Evolutionary conservation across 2,797 vertebrate genomes (phyloP).

Genomic region (Chelidonichthys spinosus): DNA sequence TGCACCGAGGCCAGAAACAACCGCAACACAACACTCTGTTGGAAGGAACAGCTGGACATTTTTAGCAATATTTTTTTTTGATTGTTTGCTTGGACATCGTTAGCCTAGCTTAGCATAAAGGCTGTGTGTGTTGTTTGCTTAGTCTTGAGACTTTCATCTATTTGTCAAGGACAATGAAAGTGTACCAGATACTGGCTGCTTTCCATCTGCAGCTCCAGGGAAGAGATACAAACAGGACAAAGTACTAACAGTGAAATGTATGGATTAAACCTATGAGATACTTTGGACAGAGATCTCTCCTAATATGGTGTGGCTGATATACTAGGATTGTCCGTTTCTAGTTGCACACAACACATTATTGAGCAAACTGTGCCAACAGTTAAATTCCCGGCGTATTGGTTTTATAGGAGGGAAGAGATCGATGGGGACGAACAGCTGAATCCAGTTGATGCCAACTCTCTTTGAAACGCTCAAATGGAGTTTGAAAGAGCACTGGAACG

Average conservation of each 20-base stretch:
- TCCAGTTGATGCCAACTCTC: neutral
- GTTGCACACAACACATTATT: neutral
- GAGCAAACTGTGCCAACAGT: neutral
- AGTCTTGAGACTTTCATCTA: too few species aligned
- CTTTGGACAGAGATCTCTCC: neutral
- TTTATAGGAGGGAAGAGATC: neutral
- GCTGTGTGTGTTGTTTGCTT: too few species aligned
- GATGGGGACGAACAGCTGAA: neutral
- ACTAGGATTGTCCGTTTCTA: neutral
- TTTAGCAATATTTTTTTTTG: neutral
- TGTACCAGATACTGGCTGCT: neutral
- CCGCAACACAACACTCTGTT: neutral
- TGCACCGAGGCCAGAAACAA: neutral
- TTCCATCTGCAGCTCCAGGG: neutral
- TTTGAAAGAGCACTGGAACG: neutral
- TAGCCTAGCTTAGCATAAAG: conserved; percentile 12
- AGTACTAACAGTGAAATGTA: neutral
- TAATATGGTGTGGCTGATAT: neutral
- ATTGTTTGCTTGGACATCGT: neutral
- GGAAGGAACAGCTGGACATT: neutral
- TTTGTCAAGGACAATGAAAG: neutral
- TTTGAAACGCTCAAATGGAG: neutral
- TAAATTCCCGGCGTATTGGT: neutral
- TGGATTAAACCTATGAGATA: neutral
- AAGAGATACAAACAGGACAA: neutral